Evolutionary conservation across 2,888 invertebrate species (phyloP), one percentile per base, ranked within the genome.

Genomic region (Helicoverpa assulta): DNA sequence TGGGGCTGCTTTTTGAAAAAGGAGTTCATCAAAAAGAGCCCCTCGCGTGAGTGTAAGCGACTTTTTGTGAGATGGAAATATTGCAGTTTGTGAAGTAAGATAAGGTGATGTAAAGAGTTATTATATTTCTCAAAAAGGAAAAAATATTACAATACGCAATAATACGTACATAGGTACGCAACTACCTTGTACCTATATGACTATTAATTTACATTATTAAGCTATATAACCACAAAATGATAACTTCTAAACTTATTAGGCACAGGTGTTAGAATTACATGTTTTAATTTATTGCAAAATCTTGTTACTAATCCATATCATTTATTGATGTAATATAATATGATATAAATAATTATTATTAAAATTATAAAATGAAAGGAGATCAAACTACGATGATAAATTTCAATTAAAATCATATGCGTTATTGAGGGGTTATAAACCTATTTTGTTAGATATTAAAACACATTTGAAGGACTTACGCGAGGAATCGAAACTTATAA

Each of bases 221-320:
- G 43, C 33, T 26, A 72, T 66, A 26, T 67, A 67, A 73, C 69
- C 67, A 21, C 58, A 40, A 67, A 67, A 58, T 29, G 55, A 47
- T 59, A 26, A 65, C 69, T 80, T 67, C 78, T 84, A 77, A 82
- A 60, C 68, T 81, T 73, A 83, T 80, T 76, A 66, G 58, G 67
- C 76, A 79, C 88, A 86, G 86, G 86, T 87, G 86, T 77, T 73
- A 80, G 68, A 78, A 79, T 71, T 57, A 80, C 61, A 43, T 21
- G n/a, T 67, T 26, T 55, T 64, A 76, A 67, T 75, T 60, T 80
- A 78, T 79, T 68, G 69, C 54, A 14, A 80, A 83, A 85, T 82
- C 85, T 51, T 58, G 79, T 80, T 78, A 66, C 58, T 68, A 59
- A 70, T 40, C 10, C 43, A 55, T 70, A 8, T 33, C 2, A 33